Conservation (phyloP, 2,113 vertebrate genomes). For the Lophius piscatorius region DNA sequence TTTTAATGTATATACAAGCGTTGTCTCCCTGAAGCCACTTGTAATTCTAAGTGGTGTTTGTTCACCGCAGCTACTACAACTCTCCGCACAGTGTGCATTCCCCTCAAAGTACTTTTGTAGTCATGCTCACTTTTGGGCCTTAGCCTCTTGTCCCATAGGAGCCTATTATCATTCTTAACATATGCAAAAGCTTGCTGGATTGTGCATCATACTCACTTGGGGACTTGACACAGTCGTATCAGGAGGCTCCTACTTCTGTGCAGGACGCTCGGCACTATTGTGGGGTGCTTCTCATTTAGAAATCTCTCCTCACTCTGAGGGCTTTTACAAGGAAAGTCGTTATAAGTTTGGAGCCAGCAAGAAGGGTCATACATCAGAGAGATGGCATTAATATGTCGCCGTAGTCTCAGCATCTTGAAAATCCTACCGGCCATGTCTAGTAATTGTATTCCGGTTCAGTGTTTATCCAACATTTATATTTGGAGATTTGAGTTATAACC, state of each 20-base stretch:
- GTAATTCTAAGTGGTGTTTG: conserved; percentile 70
- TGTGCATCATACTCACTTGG: conserved; percentile 77
- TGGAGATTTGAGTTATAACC: conserved; percentile 13
- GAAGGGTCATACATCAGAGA: conserved; percentile 57
- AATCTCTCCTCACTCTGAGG: conserved; percentile 67
- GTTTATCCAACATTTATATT: conserved; percentile 22
- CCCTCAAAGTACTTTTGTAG: conserved; percentile 62
- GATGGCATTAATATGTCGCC: conserved; percentile 34
- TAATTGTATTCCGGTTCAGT: conserved; percentile 28
- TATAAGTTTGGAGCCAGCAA: conserved; percentile 68
- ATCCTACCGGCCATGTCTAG: conserved; percentile 7
- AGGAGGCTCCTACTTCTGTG: conserved; percentile 64
- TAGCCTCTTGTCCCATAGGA: conserved; percentile 76
- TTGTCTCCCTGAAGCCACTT: conserved; percentile 43
- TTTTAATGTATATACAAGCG: conserved; percentile 56
- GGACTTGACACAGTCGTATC: conserved; percentile 78
- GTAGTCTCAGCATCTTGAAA: conserved; percentile 40
- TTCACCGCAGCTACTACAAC: conserved; percentile 47
- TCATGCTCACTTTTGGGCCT: conserved; percentile 71
- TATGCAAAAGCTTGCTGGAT: conserved; percentile 78
- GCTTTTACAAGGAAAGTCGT: conserved; percentile 74
- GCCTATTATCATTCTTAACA: conserved; percentile 78
- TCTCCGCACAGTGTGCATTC: conserved; percentile 52
- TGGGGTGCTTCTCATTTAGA: conserved; percentile 75
- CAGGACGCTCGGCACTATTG: conserved; percentile 60